Conservation (phyloP, 2,113 vertebrate genomes). For the Dendrocopos noguchii region DNA sequence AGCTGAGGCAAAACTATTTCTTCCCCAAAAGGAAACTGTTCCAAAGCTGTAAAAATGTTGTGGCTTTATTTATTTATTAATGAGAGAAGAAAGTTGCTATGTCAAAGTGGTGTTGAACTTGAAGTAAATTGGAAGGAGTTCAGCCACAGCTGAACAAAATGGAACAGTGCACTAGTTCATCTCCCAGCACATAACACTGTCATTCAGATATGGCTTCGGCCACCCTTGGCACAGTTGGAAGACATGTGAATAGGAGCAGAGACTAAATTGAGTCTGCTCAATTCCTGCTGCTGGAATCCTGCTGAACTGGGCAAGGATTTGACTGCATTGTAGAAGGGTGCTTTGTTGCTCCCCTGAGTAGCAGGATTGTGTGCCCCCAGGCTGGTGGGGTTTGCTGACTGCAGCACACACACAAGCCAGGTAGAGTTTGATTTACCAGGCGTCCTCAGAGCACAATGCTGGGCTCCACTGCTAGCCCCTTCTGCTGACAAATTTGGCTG, state of each 20-base stretch:
- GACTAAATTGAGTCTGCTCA: not conserved
- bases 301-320: not conserved
- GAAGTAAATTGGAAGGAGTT: constrained; percentile 46
- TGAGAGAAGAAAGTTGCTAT: constrained; percentile 16
- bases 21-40: not conserved
- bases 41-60: not conserved
- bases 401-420: not conserved
- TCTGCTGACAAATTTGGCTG: not conserved
- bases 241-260: constrained; percentile 18
- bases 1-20: not conserved
- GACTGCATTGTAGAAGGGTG: not conserved
- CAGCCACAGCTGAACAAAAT: constrained; percentile 56
- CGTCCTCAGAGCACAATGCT: not conserved
- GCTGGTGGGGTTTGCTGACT: not conserved
- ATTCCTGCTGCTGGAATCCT: not conserved
- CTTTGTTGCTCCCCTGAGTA: not conserved
- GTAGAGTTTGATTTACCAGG: not conserved
- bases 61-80: not conserved
- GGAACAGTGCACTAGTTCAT: constrained; percentile 51
- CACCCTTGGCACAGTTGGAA: constrained; percentile 47
- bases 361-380: not conserved
- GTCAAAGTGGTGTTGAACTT: constrained; percentile 32
- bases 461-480: not conserved
- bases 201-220: constrained; percentile 36
- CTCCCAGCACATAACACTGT: constrained; percentile 15